phyloP scores from a whole-genome alignment of 2,113 vertebrate genomes.

The Lampris megalopsis region DNA sequence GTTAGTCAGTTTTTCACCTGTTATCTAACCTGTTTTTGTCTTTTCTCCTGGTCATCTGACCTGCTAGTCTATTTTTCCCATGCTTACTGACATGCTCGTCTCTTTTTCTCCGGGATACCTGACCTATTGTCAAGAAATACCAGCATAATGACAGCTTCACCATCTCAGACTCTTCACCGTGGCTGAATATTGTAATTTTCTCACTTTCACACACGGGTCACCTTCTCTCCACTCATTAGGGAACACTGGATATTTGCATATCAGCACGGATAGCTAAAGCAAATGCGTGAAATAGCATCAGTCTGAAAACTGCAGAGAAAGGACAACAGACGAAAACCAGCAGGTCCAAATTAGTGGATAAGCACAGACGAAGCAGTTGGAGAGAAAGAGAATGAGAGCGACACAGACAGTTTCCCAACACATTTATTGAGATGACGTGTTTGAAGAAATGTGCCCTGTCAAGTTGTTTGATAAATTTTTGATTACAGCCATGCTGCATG shows the following conservation, averaged over 20 bases:
- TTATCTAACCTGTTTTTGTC: conserved; percentile 6
- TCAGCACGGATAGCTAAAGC: conserved; percentile 13
- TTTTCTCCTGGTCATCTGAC: conserved; percentile 26
- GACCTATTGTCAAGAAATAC: background rate
- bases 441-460: too few relatives aligned
- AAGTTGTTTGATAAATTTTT: background rate
- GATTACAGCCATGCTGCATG: background rate
- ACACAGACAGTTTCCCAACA: conserved; percentile 17
- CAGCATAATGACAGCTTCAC: conserved; percentile 5
- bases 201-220: conserved; percentile 18
- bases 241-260: conserved; percentile 16
- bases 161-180: conserved; percentile 5
- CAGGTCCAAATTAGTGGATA: conserved; percentile 8
- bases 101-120: background rate
- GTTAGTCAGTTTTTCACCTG: too few relatives aligned
- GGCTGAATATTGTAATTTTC: conserved; percentile 18
- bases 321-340: conserved; percentile 54
- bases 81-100: too few relatives aligned
- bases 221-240: conserved; percentile 13
- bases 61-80: background rate
- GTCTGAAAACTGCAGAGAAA: conserved; percentile 17
- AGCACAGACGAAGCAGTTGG: background rate
- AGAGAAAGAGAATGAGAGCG: background rate
- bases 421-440: background rate
- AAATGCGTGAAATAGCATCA: conserved; percentile 16